Conservation (phyloP, 2,113 vertebrate genomes). For the Sisor rabdophorus region DNA sequence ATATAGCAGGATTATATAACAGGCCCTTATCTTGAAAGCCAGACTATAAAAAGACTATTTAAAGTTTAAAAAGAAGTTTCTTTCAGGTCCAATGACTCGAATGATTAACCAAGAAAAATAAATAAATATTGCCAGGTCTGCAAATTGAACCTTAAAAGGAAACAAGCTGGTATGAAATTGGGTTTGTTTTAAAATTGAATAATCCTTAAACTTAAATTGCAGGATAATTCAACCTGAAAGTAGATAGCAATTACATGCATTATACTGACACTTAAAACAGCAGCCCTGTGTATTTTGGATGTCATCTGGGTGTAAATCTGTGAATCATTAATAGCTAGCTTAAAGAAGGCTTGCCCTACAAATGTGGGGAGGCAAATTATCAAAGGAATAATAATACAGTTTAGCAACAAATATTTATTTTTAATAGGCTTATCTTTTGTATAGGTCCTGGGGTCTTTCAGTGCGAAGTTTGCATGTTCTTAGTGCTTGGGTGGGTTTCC, state of each 20-base stretch:
- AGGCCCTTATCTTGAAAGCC: not conserved
- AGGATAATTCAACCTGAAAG: not conserved
- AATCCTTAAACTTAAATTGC: not conserved
- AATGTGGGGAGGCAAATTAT: not conserved
- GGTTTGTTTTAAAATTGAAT: not conserved
- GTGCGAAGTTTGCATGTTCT: no score
- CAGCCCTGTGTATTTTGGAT: not conserved
- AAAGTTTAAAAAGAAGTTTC: constrained; percentile 3
- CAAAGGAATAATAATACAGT: not conserved
- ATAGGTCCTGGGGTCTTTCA: no score
- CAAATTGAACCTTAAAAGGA: not conserved
- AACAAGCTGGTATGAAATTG: not conserved
- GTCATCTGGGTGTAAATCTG: constrained; percentile 9
- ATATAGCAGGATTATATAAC: no score
- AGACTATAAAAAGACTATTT: not conserved
- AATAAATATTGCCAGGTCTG: constrained; percentile 6
- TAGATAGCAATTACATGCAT: not conserved
- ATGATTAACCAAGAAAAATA: not conserved
- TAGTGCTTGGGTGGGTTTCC: no score
- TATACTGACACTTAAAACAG: constrained; percentile 1
- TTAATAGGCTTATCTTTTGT: not conserved
- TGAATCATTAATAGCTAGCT: constrained; percentile 8
- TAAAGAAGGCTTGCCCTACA: not conserved
- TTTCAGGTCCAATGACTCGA: not conserved
- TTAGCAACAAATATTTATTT: not conserved